Percentiles rank a stretch among this genome's conserved stretches.
Evolutionary conservation across 2,113 vertebrate species (phyloP).

Genomic region (Carassius auratus): DNA sequence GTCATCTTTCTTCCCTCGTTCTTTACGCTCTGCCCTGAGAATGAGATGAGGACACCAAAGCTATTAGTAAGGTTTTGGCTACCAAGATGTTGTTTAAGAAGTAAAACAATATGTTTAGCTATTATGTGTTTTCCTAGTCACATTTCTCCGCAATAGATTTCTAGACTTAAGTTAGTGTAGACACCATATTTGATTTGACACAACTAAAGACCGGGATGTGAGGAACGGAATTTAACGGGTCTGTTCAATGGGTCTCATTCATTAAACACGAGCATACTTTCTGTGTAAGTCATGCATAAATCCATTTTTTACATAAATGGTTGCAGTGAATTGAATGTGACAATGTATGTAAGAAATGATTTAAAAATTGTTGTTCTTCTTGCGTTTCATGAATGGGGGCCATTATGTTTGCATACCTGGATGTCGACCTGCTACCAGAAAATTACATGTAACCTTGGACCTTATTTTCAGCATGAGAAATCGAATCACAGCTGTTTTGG

Average conservation of each 20-base stretch:
- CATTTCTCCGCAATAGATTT: not conserved
- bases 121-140: not conserved
- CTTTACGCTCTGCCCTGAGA: slow-evolving; percentile 65
- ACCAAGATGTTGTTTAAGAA: not conserved
- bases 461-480: too few species aligned
- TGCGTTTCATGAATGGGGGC: not conserved
- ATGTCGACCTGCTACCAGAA: too few species aligned
- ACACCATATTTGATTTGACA: not conserved
- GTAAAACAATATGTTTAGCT: too few species aligned
- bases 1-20: slow-evolving; percentile 73
- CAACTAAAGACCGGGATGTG: too few species aligned
- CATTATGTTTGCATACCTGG: too few species aligned
- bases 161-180: not conserved
- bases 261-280: not conserved
- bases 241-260: too few species aligned
- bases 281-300: not conserved
- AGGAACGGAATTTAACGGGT: too few species aligned
- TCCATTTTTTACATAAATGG: not conserved
- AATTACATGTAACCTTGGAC: too few species aligned
- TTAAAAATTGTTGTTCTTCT: not conserved
- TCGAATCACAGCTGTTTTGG: not conserved
- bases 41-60: not conserved
- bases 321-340: not conserved
- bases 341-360: not conserved
- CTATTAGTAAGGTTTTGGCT: not conserved